Conservation (phyloP, 2,113 vertebrate genomes). For the Callochromis pleurospilus region DNA sequence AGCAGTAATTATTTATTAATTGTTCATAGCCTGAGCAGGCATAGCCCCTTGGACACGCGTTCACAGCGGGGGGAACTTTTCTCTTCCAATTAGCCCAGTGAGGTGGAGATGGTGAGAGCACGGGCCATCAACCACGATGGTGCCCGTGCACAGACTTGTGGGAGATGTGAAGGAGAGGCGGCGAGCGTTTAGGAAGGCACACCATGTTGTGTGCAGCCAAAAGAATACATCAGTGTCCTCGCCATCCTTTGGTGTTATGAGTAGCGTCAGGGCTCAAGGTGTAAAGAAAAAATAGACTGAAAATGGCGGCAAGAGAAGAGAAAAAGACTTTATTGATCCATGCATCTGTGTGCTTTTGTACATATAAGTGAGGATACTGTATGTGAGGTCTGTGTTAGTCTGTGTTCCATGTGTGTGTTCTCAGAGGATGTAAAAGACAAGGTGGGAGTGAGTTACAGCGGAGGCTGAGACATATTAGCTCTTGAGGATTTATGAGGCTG, state of each 20-base stretch:
- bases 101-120: slow-evolving; percentile 26
- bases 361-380: neutral
- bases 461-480: neutral
- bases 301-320: neutral
- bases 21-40: slow-evolving; percentile 44
- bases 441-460: neutral
- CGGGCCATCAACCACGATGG: slow-evolving; percentile 30
- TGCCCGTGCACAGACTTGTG: neutral
- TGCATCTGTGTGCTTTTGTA: neutral
- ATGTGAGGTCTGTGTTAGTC: neutral
- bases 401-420: neutral
- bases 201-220: neutral
- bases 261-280: neutral
- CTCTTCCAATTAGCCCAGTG: slow-evolving; percentile 53
- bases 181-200: neutral
- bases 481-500: slow-evolving; percentile 22
- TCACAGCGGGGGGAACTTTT: slow-evolving; percentile 26
- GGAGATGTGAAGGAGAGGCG: neutral
- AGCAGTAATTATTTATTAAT: slow-evolving; percentile 57
- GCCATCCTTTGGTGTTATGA: rapidly evolving
- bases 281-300: neutral
- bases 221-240: neutral
- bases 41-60: slow-evolving; percentile 23
- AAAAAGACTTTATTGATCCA: neutral
- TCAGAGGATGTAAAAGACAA: neutral